Evolutionary conservation across 1,140 invertebrate genomes (phyloP).

Genomic region (Pseudomyrmex sp.): DNA sequence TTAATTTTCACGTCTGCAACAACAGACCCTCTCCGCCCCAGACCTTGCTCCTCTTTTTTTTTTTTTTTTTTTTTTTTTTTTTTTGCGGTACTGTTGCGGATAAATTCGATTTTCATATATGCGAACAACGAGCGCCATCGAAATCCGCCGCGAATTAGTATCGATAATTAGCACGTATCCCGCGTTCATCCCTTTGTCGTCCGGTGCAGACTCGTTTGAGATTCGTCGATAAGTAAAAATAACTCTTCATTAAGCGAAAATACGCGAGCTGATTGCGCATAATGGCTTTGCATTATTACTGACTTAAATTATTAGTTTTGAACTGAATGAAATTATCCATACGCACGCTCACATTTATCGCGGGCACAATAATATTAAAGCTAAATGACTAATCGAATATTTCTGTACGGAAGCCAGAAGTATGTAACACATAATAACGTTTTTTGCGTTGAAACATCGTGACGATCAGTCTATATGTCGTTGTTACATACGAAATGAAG

Average conservation of each 20-base stretch:
- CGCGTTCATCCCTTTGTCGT: constrained; percentile 47
- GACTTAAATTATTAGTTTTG: constrained; percentile 14
- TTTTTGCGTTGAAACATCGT: neutral
- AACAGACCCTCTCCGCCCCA: neutral
- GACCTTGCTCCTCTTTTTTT: too few relatives aligned
- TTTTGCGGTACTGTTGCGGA: constrained; percentile 3
- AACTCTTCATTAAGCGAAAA: constrained; percentile 42
- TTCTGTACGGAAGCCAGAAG: neutral
- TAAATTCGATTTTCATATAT: constrained; percentile 31
- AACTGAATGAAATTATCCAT: neutral
- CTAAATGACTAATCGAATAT: neutral
- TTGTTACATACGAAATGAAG: constrained; percentile 5
- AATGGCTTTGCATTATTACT: constrained; percentile 13
- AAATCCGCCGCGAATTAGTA: constrained; percentile 27
- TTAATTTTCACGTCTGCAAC: constrained; percentile 42
- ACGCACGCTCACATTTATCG: neutral
- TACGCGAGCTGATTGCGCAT: constrained; percentile 11
- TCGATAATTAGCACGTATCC: constrained; percentile 41
- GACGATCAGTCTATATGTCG: neutral
- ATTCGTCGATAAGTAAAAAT: constrained; percentile 51
- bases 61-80: neutral
- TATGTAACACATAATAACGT: neutral
- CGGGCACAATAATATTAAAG: neutral
- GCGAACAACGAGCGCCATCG: constrained; percentile 5
- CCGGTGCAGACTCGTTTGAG: constrained; percentile 30